These are phyloP conservation scores for Syngnathus scovelli DNA, from an alignment of 2,113 vertebrate species.

Conservation along the genomic window DNA sequence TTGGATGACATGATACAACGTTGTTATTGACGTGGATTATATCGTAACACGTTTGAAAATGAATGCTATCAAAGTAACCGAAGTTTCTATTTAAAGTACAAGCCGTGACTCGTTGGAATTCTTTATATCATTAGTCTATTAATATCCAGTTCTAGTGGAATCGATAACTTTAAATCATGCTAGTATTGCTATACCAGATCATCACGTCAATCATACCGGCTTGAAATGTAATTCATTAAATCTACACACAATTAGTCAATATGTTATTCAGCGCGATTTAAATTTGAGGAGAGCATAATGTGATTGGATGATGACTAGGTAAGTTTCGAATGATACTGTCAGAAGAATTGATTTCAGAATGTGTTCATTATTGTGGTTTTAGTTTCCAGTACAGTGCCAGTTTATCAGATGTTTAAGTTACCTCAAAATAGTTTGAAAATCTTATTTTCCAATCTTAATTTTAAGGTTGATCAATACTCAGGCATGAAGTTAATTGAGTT, in stretches of 20 bases:
- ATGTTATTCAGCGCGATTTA: background rate
- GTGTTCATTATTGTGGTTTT: background rate
- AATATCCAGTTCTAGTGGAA: background rate
- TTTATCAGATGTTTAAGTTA: background rate
- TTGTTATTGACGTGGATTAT: constrained; percentile 33
- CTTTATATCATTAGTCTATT: constrained; percentile 9
- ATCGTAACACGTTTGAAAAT: constrained; percentile 20
- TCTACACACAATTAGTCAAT: background rate
- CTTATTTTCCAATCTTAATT: background rate
- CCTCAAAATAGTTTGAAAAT: background rate
- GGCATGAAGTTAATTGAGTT: background rate
- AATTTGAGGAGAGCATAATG: background rate
- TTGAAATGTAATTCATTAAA: background rate
- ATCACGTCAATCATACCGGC: background rate
- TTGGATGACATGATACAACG: constrained; percentile 10
- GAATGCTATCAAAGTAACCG: background rate
- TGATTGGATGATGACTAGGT: background rate
- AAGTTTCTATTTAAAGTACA: background rate
- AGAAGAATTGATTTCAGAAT: background rate
- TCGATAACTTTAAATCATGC: background rate
- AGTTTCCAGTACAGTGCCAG: background rate
- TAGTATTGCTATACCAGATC: background rate
- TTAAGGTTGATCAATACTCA: background rate
- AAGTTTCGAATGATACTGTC: background rate
- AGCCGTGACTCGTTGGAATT: background rate